Conservation (phyloP, 2,797 vertebrate genomes). For the Sardinella longiceps region DNA sequence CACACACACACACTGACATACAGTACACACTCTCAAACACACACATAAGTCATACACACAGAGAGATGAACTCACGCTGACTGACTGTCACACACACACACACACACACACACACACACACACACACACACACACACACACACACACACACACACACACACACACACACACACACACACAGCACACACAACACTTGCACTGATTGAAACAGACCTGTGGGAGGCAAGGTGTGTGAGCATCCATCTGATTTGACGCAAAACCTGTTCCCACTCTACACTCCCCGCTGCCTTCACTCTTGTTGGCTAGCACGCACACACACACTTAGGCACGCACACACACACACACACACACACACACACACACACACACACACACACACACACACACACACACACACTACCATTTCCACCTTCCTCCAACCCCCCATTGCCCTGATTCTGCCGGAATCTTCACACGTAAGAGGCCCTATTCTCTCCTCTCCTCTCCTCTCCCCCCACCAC, state of each 20-base stretch:
- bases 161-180: neutral
- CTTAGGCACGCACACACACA: neutral
- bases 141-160: neutral
- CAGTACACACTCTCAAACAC: neutral
- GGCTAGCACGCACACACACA: neutral
- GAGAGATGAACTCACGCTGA: too few relatives aligned
- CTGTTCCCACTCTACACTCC: neutral
- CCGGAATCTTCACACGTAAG: neutral
- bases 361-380: neutral
- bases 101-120: neutral
- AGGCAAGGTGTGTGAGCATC: neutral
- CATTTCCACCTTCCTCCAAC: neutral
- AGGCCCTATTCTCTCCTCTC: neutral
- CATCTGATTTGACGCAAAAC: neutral
- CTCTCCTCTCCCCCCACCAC: too few relatives aligned
- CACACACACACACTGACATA: too few relatives aligned
- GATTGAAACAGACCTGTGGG: slow-evolving; percentile 10
- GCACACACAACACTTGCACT: neutral
- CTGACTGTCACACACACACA: neutral
- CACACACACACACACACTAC: neutral
- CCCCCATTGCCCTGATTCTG: neutral
- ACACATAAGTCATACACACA: neutral
- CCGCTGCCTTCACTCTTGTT: neutral
- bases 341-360: neutral
- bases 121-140: neutral